Base-by-base conservation (phyloP, 2,797 vertebrate species). In the Cynopterus sphinx region DNA sequence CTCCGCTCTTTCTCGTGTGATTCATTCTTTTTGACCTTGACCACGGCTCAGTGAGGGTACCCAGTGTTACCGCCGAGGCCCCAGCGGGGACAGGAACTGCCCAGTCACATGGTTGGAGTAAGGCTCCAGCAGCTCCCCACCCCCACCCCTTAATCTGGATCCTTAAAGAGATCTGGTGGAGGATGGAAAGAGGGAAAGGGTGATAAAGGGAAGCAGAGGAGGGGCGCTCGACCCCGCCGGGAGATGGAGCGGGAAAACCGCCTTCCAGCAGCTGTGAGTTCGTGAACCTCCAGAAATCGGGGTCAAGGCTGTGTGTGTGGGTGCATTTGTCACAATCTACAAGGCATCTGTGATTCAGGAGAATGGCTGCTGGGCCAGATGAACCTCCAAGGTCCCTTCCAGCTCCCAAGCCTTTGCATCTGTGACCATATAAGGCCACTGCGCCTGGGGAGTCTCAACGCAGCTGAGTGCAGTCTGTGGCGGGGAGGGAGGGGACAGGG, bases 391-490 rank as follows among this genome's bases (percentile, higher is more conserved):
- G n/a, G 85, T 94, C 94, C 82, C 70, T 95, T 95, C 85, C 96
- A 90, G 85, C 78, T 92, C 57, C 81, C 26, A 33, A 36, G 88
- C 68, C 92, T 75, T 71, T 82, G 82, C 22, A 83, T 97, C 97
- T 95, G 41, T 96, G 96, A 92, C 97, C 96, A 96, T 97, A 97
- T 97, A 97, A 97, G 97, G 97, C 74, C 41, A n/a, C 12, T 12
- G 70, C 71, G 87, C 55, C 92, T 39, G 22, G 36, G 79, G 68
- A 94, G 81, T 28, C 93, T 97, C 91, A 28, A 78, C 74, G 75
- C 71, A 57, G 85, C 85, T 15, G 39, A 93, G 59, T 26, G 31
- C 70, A 22, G 43, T 17, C 15, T 49, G 49, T 16, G 46, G 46
- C 9, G 10, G 43, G 43, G 43, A 10, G 9, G 39, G 28, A 9